Conservation (phyloP, 2,113 vertebrate genomes). For the Catagonus wagneri region DNA sequence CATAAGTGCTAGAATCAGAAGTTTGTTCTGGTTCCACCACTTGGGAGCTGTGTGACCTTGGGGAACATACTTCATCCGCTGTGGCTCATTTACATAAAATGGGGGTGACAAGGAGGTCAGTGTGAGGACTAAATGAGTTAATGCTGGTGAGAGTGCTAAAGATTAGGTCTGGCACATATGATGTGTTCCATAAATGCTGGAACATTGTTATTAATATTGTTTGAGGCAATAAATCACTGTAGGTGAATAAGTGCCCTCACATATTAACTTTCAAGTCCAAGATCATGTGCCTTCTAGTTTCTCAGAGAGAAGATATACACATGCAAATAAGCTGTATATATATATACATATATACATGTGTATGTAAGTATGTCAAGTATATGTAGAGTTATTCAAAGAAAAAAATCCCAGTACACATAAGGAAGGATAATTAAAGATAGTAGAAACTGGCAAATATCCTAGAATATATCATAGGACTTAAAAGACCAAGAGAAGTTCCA, state of each 20-base stretch:
- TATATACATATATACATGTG: neutral
- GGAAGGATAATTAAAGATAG: neutral
- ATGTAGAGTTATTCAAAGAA: neutral
- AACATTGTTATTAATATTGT: neutral
- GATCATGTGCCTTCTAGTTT: neutral
- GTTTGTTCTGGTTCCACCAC: neutral
- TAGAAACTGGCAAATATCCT: constrained; percentile 1
- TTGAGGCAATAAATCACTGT: neutral
- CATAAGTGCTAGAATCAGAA: neutral
- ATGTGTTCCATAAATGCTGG: neutral
- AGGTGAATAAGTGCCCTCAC: neutral
- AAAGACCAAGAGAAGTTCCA: constrained; percentile 22
- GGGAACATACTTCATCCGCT: neutral
- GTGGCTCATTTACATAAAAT: neutral
- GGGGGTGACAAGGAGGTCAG: neutral
- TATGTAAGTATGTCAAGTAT: neutral
- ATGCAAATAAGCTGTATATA: neutral
- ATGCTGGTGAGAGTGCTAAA: neutral
- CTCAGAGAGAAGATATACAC: neutral
- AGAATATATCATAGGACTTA: neutral
- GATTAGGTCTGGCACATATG: neutral
- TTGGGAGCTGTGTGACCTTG: neutral
- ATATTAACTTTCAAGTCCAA: neutral
- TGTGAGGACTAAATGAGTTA: neutral
- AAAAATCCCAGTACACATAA: neutral